These are phyloP conservation scores for Tychaedon coryphoeus DNA, from an alignment of 2,113 vertebrate species.

Conservation along the genomic window DNA sequence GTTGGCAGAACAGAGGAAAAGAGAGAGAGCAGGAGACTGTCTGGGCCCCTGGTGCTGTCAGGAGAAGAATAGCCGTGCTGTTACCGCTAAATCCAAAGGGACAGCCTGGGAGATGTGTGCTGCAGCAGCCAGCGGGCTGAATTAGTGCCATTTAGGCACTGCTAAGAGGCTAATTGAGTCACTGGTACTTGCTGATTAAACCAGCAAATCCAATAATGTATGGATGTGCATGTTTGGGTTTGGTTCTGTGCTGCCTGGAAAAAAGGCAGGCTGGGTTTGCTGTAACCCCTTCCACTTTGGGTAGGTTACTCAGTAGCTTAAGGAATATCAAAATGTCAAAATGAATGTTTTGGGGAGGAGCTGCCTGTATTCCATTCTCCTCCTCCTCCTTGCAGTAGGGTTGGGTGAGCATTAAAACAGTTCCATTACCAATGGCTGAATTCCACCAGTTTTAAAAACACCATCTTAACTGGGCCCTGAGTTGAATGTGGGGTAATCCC, in stretches of 20 bases:
- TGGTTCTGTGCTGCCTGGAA: constrained; percentile 12
- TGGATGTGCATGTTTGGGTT: constrained; percentile 49
- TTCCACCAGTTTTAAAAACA: neutral
- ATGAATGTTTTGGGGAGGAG: neutral
- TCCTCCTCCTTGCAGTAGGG: neutral
- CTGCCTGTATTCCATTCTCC: neutral
- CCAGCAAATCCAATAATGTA: constrained; percentile 47
- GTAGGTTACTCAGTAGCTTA: neutral
- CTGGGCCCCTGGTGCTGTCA: constrained; percentile 61
- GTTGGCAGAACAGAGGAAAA: constrained; percentile 52
- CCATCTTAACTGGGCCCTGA: neutral
- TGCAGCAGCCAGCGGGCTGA: constrained; percentile 54
- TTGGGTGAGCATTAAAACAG: neutral
- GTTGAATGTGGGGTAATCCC: neutral
- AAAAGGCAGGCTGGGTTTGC: neutral
- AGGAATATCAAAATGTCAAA: neutral
- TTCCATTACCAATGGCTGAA: neutral
- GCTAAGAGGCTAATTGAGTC: constrained; percentile 58
- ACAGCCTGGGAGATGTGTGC: constrained; percentile 45
- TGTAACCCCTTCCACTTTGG: neutral
- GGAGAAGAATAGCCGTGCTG: constrained; percentile 52
- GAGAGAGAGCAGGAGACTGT: constrained; percentile 46
- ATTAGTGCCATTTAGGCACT: constrained; percentile 59
- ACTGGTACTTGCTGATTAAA: constrained; percentile 62
- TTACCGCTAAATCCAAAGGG: constrained; percentile 36